phyloP scores from a whole-genome alignment of 2,113 vertebrate genomes.

The Carassius gibelio region DNA sequence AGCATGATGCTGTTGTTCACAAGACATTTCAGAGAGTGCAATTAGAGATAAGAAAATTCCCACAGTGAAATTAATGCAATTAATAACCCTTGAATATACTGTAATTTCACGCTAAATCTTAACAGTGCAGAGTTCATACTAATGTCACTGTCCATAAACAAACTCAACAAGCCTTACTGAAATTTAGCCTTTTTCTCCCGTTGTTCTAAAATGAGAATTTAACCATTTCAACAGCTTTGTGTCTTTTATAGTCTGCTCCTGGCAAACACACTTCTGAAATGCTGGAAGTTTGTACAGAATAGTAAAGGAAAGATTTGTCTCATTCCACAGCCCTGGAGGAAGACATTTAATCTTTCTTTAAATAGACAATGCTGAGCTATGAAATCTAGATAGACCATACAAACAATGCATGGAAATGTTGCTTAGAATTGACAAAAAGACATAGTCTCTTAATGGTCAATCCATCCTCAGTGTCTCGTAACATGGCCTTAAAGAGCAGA shows the following conservation, averaged over 20 bases:
- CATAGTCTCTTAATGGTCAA: not conserved
- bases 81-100: too few relatives aligned
- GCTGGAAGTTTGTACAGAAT: slow-evolving; percentile 27
- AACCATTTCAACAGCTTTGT: too few relatives aligned
- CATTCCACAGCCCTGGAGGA: not conserved
- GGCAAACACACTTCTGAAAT: not conserved
- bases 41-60: too few relatives aligned
- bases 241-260: not conserved
- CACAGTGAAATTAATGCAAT: too few relatives aligned
- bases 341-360: not conserved
- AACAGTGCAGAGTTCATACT: not conserved
- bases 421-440: not conserved
- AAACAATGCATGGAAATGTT: not conserved
- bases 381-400: not conserved
- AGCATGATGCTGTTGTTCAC: too few relatives aligned
- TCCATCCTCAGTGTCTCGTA: not conserved
- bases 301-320: slow-evolving; percentile 10
- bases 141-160: not conserved
- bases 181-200: too few relatives aligned
- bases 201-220: too few relatives aligned
- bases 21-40: too few relatives aligned
- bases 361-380: not conserved
- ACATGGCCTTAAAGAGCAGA: slow-evolving; percentile 49
- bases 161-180: not conserved
- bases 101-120: too few relatives aligned